These are phyloP conservation scores for Whitmania pigra DNA, from an alignment of 1,140 invertebrate genomes.

Conservation along the genomic window DNA sequence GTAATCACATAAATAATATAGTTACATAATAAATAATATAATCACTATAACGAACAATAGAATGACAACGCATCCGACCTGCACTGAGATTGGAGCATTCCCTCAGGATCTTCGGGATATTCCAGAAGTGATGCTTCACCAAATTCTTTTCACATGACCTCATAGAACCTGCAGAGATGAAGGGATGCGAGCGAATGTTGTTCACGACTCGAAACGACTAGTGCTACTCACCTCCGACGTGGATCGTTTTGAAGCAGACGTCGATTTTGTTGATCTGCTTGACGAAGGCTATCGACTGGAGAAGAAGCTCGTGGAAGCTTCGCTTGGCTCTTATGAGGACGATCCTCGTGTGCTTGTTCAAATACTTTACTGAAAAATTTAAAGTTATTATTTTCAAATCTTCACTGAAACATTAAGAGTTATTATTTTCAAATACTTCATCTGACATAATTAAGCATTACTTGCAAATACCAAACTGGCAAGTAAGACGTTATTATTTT, in stretches of 20 bases:
- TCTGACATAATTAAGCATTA: no score
- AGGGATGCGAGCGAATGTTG: background rate
- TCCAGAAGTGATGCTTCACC: constrained; percentile 4
- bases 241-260: background rate
- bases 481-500: no score
- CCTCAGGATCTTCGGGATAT: background rate
- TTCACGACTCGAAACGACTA: no score
- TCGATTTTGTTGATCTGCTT: background rate
- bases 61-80: no score
- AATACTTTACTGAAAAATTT: background rate
- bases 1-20: no score
- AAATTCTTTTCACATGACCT: constrained; percentile 11
- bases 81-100: no score
- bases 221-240: constrained; percentile 4
- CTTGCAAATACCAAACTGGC: no score
- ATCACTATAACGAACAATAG: no score
- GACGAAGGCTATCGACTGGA: constrained; percentile 10
- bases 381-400: no score
- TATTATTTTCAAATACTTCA: no score
- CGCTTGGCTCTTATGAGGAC: constrained; percentile 10
- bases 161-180: background rate
- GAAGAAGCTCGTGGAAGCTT: background rate
- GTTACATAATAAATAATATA: no score
- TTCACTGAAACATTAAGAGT: no score
- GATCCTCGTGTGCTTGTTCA: background rate